Conservation (phyloP, 2,888 invertebrate species). For the Pandemis corylana region DNA sequence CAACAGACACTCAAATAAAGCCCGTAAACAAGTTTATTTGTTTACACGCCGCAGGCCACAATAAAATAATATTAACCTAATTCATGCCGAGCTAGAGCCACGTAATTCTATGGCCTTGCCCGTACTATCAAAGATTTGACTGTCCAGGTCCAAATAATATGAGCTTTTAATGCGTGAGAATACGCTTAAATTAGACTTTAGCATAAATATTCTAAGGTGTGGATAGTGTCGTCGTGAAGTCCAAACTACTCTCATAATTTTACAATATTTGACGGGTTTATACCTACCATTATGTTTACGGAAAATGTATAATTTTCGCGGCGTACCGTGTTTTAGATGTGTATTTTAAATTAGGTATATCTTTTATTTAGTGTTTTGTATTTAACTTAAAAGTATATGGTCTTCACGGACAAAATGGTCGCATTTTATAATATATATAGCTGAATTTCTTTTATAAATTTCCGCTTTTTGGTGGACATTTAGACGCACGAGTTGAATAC, state of each 20-base stretch:
- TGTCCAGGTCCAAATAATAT: neutral
- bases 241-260: neutral
- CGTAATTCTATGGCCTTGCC: neutral
- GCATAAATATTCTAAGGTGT: neutral
- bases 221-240: neutral
- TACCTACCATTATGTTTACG: neutral
- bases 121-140: slow-evolving; percentile 17
- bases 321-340: neutral
- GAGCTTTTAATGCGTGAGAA: neutral
- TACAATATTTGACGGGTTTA: neutral
- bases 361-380: too few species aligned
- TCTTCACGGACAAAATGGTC: too few species aligned
- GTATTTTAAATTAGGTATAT: neutral
- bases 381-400: too few species aligned
- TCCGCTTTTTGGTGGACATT: too few species aligned
- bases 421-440: too few species aligned
- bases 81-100: neutral
- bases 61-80: slow-evolving; percentile 9
- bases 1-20: neutral
- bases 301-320: neutral
- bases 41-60: neutral
- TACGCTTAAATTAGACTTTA: neutral
- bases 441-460: too few species aligned
- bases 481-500: too few species aligned
- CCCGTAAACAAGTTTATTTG: slow-evolving; percentile 8